Conservation (phyloP, 1,140 invertebrate species). For the Papilio polytes region DNA sequence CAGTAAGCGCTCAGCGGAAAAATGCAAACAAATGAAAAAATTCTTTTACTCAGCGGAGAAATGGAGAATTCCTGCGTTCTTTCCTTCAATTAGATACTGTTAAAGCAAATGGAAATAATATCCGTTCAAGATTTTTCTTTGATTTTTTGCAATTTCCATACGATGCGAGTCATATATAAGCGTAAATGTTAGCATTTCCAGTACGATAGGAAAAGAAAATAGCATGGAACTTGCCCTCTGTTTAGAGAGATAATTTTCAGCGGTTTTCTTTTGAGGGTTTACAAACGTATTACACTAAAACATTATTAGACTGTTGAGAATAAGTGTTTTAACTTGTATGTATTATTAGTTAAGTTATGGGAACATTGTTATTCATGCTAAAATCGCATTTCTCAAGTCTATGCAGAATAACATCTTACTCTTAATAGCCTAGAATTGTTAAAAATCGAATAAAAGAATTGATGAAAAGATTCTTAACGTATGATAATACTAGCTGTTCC, state of each 20-base stretch:
- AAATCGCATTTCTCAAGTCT: too few species aligned
- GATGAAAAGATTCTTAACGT: too few species aligned
- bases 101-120: conserved; percentile 23
- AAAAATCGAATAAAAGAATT: too few species aligned
- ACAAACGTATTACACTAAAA: too few species aligned
- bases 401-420: too few species aligned
- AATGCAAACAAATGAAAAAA: conserved; percentile 28
- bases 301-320: too few species aligned
- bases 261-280: background rate
- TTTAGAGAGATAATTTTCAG: background rate
- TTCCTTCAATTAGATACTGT: conserved; percentile 21
- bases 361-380: too few species aligned
- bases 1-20: background rate
- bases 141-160: background rate
- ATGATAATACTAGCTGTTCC: too few species aligned
- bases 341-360: too few species aligned
- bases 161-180: background rate
- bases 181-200: background rate
- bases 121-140: background rate
- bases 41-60: conserved; percentile 9
- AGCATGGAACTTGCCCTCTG: background rate
- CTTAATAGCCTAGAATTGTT: too few species aligned
- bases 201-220: background rate
- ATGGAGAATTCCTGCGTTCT: background rate
- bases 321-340: too few species aligned